These are phyloP conservation scores for Bradypodion pumilum DNA, from an alignment of 2,797 vertebrate species.

Conservation along the genomic window DNA sequence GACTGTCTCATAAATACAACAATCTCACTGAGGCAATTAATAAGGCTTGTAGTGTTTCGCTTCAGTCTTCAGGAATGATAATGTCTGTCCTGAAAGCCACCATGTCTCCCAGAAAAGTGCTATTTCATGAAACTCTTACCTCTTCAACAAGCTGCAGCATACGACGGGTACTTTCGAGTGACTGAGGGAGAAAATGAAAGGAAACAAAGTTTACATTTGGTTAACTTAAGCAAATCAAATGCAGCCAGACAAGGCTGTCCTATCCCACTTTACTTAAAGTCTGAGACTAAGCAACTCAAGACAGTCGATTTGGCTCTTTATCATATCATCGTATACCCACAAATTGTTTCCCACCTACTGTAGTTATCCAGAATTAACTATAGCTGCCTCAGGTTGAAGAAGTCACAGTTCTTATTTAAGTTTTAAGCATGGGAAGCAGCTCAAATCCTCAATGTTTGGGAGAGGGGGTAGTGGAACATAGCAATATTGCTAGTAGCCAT, in stretches of 20 bases:
- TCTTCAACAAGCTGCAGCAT: constrained; percentile 99
- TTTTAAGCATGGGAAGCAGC: not conserved
- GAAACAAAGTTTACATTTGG: constrained; percentile 16
- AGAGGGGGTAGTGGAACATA: not conserved
- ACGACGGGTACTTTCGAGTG: constrained; percentile 97
- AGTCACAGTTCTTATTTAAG: not conserved
- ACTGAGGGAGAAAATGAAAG: constrained; percentile 76
- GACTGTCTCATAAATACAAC: not conserved
- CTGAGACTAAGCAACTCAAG: not conserved
- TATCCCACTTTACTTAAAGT: not conserved
- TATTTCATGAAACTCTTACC: constrained; percentile 80
- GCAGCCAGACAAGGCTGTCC: not conserved
- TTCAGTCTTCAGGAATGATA: not conserved
- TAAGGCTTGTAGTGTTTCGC: not conserved
- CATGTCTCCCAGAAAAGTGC: not conserved
- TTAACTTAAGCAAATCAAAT: not conserved
- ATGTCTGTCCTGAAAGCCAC: not conserved
- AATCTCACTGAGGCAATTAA: no score
- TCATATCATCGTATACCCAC: not conserved
- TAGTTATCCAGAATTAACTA: no score
- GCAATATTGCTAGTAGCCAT: not conserved
- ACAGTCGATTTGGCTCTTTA: no score
- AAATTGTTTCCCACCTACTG: not conserved
- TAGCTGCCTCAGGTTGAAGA: not conserved
- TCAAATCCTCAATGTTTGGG: not conserved